Base-by-base conservation (phyloP, 2,888 invertebrate genomes). In the Drosophila aldrichi region DNA sequence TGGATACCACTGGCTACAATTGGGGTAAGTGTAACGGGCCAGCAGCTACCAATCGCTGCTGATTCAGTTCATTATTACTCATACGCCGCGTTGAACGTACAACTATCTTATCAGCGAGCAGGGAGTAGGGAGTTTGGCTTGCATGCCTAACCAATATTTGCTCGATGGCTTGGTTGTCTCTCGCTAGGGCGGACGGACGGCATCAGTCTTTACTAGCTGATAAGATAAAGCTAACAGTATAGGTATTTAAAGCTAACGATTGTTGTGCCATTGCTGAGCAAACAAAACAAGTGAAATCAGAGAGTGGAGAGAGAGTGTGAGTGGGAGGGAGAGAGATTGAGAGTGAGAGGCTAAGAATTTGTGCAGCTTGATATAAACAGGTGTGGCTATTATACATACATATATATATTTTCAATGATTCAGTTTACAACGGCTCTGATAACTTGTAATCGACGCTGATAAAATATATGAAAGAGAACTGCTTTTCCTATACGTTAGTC, bases 1-100 rank as follows among this genome's bases (percentile, higher is more conserved):
- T 89, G 61, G 90, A 91, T 65, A 41, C 41, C 65, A 88, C 82
- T 57, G 91, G 90, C 56, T 92, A 92, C 70, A 88, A 92, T 77
- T 92, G 92, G 92, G 81, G 92, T 92, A 79, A 92, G 91, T 91
- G 38, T 43, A 25, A 16, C 3, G 36, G 20, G 14, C 38, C 38
- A 38, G 16, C 16, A 29, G 29, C 29, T 25, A 34, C 9, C 12
- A 20, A 12, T 8, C 9, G 49, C 20, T 29, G 77, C 77, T 81
- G 85, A 84, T 63, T 87, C 85, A 88, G 82, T 56, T 64, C 54
- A 41, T 0, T 20, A 82, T 89, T 86, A 86, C 86, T 86, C 89
- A 86, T 86, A 80, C 80, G 86, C 76, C 38, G 57, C 57, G 70
- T 78, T 68, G 58, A 40, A 20, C 61, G 43, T 56, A 18, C 6